Conservation (phyloP, 1,140 invertebrate species). For the Ostrea edulis region DNA sequence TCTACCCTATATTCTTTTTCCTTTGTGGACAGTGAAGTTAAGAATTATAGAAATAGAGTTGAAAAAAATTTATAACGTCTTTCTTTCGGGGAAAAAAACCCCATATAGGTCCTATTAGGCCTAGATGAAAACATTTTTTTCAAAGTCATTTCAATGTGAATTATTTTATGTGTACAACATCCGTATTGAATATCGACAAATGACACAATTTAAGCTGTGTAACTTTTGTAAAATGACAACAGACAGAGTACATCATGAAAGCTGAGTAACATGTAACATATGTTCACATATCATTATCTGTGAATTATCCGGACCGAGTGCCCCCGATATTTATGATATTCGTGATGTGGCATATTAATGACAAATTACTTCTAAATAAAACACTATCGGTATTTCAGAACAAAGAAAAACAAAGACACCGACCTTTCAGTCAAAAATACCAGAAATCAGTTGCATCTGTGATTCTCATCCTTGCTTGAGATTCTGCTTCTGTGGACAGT, state of each 20-base stretch:
- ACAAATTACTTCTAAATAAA: neutral
- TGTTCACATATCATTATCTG: conserved; percentile 25
- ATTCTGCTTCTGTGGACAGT: neutral
- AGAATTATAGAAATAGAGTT: no score
- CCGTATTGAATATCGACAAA: no score
- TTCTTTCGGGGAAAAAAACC: no score
- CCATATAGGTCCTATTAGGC: no score
- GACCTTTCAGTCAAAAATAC: neutral
- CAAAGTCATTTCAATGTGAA: no score
- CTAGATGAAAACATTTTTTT: no score
- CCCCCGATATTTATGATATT: neutral
- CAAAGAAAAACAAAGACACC: neutral
- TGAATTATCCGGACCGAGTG: neutral
- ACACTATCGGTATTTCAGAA: neutral
- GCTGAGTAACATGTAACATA: neutral
- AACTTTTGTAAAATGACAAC: neutral
- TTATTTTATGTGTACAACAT: no score
- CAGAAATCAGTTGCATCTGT: neutral
- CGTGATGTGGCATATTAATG: neutral
- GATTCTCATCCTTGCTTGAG: neutral
- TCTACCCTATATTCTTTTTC: no score
- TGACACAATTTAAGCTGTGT: neutral
- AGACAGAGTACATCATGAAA: neutral
- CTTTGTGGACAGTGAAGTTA: no score
- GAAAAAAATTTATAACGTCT: no score